Base-by-base conservation (phyloP, 2,113 vertebrate species). In the Saimiri boliviensis region DNA sequence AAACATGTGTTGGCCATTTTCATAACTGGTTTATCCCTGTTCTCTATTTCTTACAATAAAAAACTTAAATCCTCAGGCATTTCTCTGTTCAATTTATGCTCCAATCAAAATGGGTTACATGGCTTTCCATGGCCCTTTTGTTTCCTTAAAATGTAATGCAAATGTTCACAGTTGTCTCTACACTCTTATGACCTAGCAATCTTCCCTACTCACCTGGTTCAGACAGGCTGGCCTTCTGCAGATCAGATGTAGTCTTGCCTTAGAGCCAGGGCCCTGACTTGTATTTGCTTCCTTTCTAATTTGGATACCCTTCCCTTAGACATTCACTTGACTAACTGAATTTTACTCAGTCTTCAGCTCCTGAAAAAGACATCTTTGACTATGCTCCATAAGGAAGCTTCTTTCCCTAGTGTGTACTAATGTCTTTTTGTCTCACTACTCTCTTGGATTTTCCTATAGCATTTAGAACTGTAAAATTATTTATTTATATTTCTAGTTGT, bases 81-180 rank as follows among this genome's bases (percentile, higher is more conserved):
- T 32, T 17, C 11, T 79, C 42, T 94, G 25, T 94, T 52, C 42
- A 32, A 83, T n/a, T 87, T 68, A 49, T 42, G 8, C 42, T 52
- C 40, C 12, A 77, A 7, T 76, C 42, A 79, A 42, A 54, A 63
- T 92, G 70, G 0, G 13, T 92, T 73, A 60, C 5, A 49, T 47
- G 14, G 0, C 27, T 88, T 52, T 92, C 49, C 20, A 6, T 32
- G 32, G 52, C 4, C 9, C 20, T 56, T 77, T 63, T n/a, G 42
- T 25, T 58, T 10, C 14, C 9, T 94, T 87, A 70, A 60, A 86
- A 66, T 92, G 87, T 66, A 83, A 87, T 19, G 4, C 30, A 83
- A 77, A 70, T 35, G 19, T 7, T 35, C n/a, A 49, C 12, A 81
- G 25, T 12, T 74, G 9, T 74, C 37, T 21, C 5, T 80, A 6